These are phyloP conservation scores for Recurvirostra avosetta DNA, from an alignment of 2,113 vertebrate species.

Conservation along the genomic window DNA sequence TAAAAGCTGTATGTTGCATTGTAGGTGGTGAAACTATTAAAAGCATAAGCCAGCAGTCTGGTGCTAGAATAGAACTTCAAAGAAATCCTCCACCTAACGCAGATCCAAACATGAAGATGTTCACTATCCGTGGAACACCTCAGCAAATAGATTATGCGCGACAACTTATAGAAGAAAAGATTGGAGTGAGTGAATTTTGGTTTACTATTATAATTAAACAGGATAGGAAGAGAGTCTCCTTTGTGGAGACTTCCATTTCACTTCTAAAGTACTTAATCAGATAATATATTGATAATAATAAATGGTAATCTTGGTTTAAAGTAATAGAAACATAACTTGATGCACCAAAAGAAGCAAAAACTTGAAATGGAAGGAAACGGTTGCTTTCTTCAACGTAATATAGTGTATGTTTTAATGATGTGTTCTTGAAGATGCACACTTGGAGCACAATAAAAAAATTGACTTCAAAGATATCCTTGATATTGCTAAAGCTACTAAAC, in stretches of 20 bases:
- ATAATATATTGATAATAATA: neutral
- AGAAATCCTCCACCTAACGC: slow-evolving; percentile 96
- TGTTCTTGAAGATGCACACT: neutral
- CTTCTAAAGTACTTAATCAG: neutral
- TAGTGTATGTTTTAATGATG: neutral
- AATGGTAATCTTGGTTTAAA: neutral
- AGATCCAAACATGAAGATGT: slow-evolving; percentile 96
- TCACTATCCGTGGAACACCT: slow-evolving; percentile 92
- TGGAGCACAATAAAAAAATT: neutral
- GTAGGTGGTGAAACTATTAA: slow-evolving; percentile 97
- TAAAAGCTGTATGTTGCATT: neutral
- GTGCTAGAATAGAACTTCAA: slow-evolving; percentile 94
- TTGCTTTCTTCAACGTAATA: neutral
- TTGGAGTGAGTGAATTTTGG: slow-evolving; percentile 82
- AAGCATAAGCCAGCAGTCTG: slow-evolving; percentile 96
- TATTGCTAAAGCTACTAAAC: neutral
- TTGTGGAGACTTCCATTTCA: neutral
- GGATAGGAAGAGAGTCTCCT: neutral
- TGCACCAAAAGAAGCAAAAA: neutral
- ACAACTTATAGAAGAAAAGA: slow-evolving; percentile 98
- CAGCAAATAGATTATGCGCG: slow-evolving; percentile 97
- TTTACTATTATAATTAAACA: neutral
- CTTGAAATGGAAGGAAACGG: neutral
- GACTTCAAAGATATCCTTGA: neutral
- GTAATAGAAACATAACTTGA: neutral